phyloP scores from a whole-genome alignment of 2,888 invertebrate species.

The Poecilus cupreus region DNA sequence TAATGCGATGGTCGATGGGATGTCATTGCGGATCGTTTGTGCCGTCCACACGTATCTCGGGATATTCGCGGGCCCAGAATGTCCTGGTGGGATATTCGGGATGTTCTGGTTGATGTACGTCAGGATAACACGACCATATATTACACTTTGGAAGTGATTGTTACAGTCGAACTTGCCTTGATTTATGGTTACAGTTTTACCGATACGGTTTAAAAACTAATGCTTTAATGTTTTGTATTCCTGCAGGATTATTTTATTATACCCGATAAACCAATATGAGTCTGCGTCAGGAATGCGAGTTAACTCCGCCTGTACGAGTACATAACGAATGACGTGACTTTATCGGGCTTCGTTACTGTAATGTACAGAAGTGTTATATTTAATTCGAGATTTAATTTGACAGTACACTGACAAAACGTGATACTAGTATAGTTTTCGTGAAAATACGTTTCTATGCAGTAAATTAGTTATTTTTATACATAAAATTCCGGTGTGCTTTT shows the following conservation, averaged over 20 bases:
- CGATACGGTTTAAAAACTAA: slow-evolving; percentile 12
- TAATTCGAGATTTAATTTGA: too few species aligned
- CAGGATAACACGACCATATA: slow-evolving; percentile 20
- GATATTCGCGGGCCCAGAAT: background rate
- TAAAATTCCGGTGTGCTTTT: too few species aligned
- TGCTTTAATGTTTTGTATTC: background rate
- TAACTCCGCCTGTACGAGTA: too few species aligned
- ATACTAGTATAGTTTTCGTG: too few species aligned
- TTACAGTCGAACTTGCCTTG: background rate
- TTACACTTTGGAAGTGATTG: slow-evolving; percentile 22
- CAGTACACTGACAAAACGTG: too few species aligned
- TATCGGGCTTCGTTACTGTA: too few species aligned
- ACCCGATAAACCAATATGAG: too few species aligned
- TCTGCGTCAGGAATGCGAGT: too few species aligned
- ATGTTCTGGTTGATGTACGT: background rate
- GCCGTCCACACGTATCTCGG: slow-evolving; percentile 18
- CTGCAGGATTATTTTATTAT: background rate
- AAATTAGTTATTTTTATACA: too few species aligned
- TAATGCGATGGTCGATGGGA: slow-evolving; percentile 15
- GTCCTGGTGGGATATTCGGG: background rate
- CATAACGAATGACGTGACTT: too few species aligned
- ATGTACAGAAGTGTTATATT: too few species aligned
- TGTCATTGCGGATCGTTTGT: slow-evolving; percentile 11
- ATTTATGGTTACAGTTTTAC: slow-evolving; percentile 12
- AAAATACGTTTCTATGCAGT: too few species aligned